Evolutionary conservation across 53 echinoderm and acorn worm species (phyloP).

Genomic region (Echinometra lucunter): DNA sequence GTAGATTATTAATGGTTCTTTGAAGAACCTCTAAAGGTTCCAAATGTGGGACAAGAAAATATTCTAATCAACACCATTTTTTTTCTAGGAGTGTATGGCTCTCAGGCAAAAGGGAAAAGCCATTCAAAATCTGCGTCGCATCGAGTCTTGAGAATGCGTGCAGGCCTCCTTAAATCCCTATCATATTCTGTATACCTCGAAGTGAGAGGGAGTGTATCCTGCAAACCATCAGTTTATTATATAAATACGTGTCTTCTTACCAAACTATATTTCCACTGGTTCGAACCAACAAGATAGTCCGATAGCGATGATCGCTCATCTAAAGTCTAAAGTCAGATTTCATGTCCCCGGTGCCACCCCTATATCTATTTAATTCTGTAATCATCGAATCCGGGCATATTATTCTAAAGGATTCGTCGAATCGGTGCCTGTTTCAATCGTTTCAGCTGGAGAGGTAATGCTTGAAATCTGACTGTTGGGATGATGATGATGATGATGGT

Average conservation of each 20-base stretch:
- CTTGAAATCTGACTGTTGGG: not conserved
- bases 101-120: not conserved
- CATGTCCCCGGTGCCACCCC: not conserved
- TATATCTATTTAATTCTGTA: not conserved
- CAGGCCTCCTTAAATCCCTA: not conserved
- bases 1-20: too few species aligned
- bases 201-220: not conserved
- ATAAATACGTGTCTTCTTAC: not conserved
- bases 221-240: too few species aligned
- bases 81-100: too few species aligned
- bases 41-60: too few species aligned
- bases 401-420: not conserved
- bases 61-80: too few species aligned
- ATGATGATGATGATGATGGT: not conserved
- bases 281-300: not conserved
- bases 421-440: not conserved
- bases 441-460: not conserved
- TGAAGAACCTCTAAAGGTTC: too few species aligned
- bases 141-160: not conserved
- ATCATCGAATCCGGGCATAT: not conserved
- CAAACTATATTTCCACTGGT: too few species aligned
- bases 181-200: not conserved
- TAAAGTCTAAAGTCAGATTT: not conserved
- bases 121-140: not conserved
- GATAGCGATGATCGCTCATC: not conserved